These are phyloP conservation scores for Gonioctena quinquepunctata DNA, from an alignment of 1,140 invertebrate species.

Conservation along the genomic window DNA sequence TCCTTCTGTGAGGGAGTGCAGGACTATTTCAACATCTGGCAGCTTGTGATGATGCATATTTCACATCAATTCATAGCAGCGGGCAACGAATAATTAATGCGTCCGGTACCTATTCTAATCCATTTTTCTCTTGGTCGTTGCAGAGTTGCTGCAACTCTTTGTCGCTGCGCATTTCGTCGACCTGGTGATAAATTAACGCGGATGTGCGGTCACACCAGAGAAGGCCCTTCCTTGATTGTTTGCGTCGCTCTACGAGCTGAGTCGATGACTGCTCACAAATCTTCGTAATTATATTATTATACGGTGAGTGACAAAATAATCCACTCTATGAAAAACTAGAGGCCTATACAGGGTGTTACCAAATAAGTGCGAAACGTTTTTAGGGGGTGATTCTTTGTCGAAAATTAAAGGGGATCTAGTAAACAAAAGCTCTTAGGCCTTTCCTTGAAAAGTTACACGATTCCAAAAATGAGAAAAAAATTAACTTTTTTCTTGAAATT, in stretches of 20 bases:
- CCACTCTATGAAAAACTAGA: no score
- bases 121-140: neutral
- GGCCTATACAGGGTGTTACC: no score
- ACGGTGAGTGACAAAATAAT: no score
- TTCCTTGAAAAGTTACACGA: no score
- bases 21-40: neutral
- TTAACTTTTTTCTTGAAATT: no score
- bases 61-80: neutral
- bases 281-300: no score
- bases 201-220: constrained; percentile 7
- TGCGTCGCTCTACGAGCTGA: neutral
- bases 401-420: no score
- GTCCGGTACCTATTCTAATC: neutral
- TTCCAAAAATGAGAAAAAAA: no score
- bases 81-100: neutral
- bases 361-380: no score
- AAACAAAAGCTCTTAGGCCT: no score
- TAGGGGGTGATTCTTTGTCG: no score
- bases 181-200: neutral
- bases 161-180: neutral
- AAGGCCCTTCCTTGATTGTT: constrained; percentile 1
- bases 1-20: neutral
- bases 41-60: neutral
- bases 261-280: no score
- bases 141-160: neutral